Evolutionary conservation across 1,140 invertebrate genomes (phyloP).

Genomic region (Sarcophaga bullata): DNA sequence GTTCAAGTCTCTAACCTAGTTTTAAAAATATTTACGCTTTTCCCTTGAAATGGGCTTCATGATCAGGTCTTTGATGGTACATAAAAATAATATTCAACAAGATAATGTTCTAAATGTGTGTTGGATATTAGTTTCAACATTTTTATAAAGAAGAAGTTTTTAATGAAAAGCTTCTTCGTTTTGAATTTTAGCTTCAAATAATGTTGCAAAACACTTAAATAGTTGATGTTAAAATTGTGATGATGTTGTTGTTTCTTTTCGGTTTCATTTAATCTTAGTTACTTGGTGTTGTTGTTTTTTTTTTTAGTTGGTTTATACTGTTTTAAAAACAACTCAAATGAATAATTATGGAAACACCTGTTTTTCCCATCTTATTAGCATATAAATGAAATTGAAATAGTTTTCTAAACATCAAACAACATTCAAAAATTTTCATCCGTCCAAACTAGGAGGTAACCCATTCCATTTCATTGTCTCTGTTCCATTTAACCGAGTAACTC

Average conservation of each 20-base stretch:
- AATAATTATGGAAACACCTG: conserved; percentile 39
- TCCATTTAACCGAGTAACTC: not conserved
- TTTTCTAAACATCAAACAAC: conserved; percentile 41
- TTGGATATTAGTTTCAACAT: no score
- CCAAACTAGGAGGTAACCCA: conserved; percentile 4
- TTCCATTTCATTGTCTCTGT: not conserved
- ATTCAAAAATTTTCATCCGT: not conserved
- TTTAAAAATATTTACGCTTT: no score
- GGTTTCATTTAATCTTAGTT: conserved; percentile 31
- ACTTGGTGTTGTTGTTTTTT: not conserved
- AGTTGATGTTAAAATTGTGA: not conserved
- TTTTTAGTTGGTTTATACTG: not conserved
- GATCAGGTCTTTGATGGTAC: no score
- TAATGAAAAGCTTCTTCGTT: not conserved
- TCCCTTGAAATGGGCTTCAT: no score
- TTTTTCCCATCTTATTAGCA: conserved; percentile 41
- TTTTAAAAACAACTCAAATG: conserved; percentile 36
- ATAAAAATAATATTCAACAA: no score
- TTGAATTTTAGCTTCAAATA: not conserved
- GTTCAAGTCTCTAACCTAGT: no score
- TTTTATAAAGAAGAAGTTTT: no score
- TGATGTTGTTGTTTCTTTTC: conserved; percentile 23
- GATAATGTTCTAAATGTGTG: no score
- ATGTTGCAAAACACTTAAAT: not conserved
- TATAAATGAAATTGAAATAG: conserved; percentile 44